Evolutionary conservation across 2,113 vertebrate genomes (phyloP), one percentile per base, ranked within the genome.

Genomic region (Myxocyprinus asiaticus): DNA sequence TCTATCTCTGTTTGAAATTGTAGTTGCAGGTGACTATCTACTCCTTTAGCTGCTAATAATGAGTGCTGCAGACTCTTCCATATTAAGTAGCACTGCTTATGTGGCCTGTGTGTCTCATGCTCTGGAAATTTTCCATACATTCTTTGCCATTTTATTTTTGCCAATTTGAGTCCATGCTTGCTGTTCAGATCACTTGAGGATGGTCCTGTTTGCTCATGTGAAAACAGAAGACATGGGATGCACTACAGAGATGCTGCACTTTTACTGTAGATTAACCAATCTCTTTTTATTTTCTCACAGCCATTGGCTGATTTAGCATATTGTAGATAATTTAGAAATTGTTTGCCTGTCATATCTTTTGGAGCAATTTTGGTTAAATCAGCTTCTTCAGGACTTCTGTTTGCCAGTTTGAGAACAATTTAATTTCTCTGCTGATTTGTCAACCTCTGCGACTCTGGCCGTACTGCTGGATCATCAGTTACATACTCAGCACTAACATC

Each of bases 211-310:
- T n/a, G 17, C 10, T 53, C 67, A 51, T 51, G 45, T 10, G 77
- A 78, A 12, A 64, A 79, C 12, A 72, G 77, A 70, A 79, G n/a
- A 14, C 77, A 79, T 61, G 67, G 66, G 10, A 70, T 79, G 77
- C 67, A 72, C 11, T 63, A 79, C 0, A 64, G 67, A 56, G 67
- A 17, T 10, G 33, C 11, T 70, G 17, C 44, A 63, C 53, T 33
- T 3, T 69, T n/a, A 58, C 53, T 59, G n/a, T 67, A 50, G 12
- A 71, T 51, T 7, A 71, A 5, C 77, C 77, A 78, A 14, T 78
- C 66, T 17, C 65, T 78, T 78, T 10, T 78, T 9, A 67, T 78
- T 44, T 78, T 78, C 33, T 67, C 62, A 33, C 48, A 3, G 3
- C 67, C 67, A 4, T 69, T 69, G 10, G 67, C 17, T 22, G 58